Percentiles rank a stretch among this genome's conserved stretches.
Conservation (phyloP, 1,140 invertebrate genomes). For the Lanistes nyassanus region DNA sequence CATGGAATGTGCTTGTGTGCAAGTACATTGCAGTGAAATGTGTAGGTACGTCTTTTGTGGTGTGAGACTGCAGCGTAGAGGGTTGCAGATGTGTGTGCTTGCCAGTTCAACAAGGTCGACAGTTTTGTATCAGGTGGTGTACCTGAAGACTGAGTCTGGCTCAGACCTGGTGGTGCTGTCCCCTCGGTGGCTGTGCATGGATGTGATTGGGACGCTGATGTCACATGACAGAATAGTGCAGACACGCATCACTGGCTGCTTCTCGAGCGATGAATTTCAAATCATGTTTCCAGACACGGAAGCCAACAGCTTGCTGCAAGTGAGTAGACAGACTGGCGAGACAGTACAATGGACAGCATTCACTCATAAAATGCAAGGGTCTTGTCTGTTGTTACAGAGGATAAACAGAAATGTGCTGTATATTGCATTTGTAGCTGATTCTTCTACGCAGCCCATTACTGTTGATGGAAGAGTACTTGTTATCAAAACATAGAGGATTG, state of each 20-base stretch:
- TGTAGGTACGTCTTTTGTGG: no score
- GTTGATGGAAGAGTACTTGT: no score
- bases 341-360: no score
- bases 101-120: not conserved
- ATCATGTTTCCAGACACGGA: conserved; percentile 80
- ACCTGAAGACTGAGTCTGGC: conserved; percentile 68
- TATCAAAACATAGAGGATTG: no score
- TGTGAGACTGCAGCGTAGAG: no score
- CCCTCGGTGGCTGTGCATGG: conserved; percentile 79
- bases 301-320: conserved; percentile 56
- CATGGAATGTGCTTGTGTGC: no score
- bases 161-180: conserved; percentile 79
- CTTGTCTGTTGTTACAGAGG: not conserved
- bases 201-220: conserved; percentile 79
- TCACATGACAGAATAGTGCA: conserved; percentile 75
- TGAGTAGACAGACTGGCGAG: no score
- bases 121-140: conserved; percentile 66
- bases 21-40: no score
- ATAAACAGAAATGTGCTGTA: no score
- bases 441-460: no score
- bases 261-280: conserved; percentile 83
- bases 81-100: not conserved
- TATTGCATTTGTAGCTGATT: no score
- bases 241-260: conserved; percentile 80
- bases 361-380: not conserved